Evolutionary conservation across 2,888 invertebrate genomes (phyloP).

Genomic region (Andrena haemorrhoa): DNA sequence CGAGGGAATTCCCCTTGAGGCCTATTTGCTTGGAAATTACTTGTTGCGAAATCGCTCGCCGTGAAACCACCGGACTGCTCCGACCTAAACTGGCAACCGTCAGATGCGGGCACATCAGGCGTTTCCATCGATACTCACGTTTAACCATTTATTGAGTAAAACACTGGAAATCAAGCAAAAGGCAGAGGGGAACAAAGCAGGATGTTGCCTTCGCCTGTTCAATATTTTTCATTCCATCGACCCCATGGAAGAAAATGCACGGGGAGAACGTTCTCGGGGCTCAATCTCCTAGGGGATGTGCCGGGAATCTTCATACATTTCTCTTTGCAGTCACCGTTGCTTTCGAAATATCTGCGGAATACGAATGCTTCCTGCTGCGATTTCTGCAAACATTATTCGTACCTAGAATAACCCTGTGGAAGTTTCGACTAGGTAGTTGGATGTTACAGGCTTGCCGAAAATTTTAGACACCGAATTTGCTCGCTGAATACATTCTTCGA

Average conservation of each 20-base stretch:
- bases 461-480: neutral
- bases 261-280: neutral
- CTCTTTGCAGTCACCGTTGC: slow-evolving; percentile 33
- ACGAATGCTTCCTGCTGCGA: slow-evolving; percentile 26
- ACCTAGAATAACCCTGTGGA: neutral
- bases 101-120: neutral
- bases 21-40: slow-evolving; percentile 58
- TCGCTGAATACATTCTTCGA: no score
- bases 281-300: slow-evolving; percentile 35
- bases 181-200: neutral
- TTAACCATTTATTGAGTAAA: neutral
- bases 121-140: neutral
- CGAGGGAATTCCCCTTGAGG: slow-evolving; percentile 17
- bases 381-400: slow-evolving; percentile 26
- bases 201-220: neutral
- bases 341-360: slow-evolving; percentile 22
- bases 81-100: slow-evolving; percentile 50
- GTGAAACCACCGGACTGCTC: slow-evolving; percentile 30
- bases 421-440: neutral
- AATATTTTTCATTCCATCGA: slow-evolving; percentile 22
- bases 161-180: neutral
- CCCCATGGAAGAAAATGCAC: slow-evolving; percentile 14
- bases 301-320: slow-evolving; percentile 24
- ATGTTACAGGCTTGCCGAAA: neutral
- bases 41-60: slow-evolving; percentile 24